Conservation (phyloP, 2,888 invertebrate species). For the Leptopilina syphax region DNA sequence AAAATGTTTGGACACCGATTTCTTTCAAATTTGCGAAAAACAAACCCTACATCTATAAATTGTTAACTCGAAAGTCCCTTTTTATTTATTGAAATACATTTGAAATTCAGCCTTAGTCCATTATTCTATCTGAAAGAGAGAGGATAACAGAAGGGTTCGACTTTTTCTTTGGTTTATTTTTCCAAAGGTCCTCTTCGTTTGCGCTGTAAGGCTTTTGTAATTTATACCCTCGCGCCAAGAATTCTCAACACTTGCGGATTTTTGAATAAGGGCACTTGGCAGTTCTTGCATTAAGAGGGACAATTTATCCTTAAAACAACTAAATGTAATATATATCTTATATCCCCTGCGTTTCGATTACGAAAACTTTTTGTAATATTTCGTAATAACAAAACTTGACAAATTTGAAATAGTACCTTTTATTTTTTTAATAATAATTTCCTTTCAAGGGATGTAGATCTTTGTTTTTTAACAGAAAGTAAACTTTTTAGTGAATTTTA, state of each 20-base stretch:
- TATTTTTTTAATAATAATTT: too few relatives aligned
- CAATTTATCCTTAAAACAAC: slow-evolving; percentile 50
- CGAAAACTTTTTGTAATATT: too few relatives aligned
- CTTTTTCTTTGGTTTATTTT: slow-evolving; percentile 2
- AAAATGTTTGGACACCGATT: slow-evolving; percentile 21
- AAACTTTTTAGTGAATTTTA: too few relatives aligned
- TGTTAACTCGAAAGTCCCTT: slow-evolving; percentile 15
- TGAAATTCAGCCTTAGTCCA: slow-evolving; percentile 38
- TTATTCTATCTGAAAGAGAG: slow-evolving; percentile 39
- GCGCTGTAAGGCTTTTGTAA: slow-evolving; percentile 27
- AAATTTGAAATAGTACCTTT: too few relatives aligned
- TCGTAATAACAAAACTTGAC: too few relatives aligned
- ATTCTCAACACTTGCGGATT: slow-evolving; percentile 52
- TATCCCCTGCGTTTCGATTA: too few relatives aligned
- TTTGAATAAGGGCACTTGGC: slow-evolving; percentile 58
- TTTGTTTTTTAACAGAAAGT: too few relatives aligned
- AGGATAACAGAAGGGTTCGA: slow-evolving; percentile 33
- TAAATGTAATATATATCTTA: too few relatives aligned
- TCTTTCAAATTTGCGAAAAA: slow-evolving; percentile 20
- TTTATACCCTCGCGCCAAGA: slow-evolving; percentile 56
- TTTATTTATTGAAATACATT: slow-evolving; percentile 37
- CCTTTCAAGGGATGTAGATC: too few relatives aligned
- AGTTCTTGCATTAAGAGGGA: slow-evolving; percentile 54
- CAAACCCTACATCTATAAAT: slow-evolving; percentile 12
- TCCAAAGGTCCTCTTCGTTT: background rate